Percentiles rank a stretch among this genome's conserved stretches.
Conservation (phyloP, 2,113 vertebrate species). For the Mustela lutreola region DNA sequence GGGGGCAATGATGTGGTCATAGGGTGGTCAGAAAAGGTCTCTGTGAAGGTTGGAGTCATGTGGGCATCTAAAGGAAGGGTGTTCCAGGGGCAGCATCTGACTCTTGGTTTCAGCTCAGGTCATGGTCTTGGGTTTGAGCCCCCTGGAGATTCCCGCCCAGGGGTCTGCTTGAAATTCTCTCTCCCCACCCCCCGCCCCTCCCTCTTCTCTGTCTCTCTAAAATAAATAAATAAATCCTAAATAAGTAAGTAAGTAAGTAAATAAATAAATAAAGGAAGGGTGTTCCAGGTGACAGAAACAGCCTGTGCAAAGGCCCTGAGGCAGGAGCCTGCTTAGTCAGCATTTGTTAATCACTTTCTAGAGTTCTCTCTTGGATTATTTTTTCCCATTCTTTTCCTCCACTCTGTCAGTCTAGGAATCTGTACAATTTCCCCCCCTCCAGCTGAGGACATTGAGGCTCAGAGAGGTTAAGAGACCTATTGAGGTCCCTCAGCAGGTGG, state of each 20-base stretch:
- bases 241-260: background rate
- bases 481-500: background rate
- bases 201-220: background rate
- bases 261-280: background rate
- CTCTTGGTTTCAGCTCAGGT: background rate
- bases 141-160: background rate
- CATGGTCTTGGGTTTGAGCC: background rate
- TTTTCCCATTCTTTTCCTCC: background rate
- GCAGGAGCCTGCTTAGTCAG: background rate
- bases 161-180: background rate
- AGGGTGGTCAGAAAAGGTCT: background rate
- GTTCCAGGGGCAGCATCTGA: background rate
- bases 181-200: too few species aligned
- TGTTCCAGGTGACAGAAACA: background rate
- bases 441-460: background rate
- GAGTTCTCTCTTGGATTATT: background rate
- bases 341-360: background rate
- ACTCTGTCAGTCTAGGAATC: background rate
- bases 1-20: background rate
- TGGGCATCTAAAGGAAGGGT: background rate
- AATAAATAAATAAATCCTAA: background rate
- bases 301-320: conserved; percentile 10
- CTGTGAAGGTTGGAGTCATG: background rate
- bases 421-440: background rate
- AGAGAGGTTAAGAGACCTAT: background rate